A percentile compares a stretch with the other conserved stretches of the same genome.
Conservation (phyloP, 2,797 vertebrate genomes). For the Acanthiza pusilla region DNA sequence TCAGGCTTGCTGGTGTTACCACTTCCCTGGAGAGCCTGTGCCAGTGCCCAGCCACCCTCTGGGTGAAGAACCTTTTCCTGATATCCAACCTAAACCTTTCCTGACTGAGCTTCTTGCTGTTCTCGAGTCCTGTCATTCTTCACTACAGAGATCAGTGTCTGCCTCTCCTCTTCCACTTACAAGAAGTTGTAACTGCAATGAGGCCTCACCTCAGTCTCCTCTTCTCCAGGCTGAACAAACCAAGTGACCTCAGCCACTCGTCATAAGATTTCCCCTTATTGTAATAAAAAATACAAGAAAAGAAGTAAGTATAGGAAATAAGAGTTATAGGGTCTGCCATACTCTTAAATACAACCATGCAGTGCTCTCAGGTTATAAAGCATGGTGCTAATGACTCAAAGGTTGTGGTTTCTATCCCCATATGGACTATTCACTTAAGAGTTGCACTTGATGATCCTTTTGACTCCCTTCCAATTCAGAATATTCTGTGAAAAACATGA, state of each 20-base stretch:
- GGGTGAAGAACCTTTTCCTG: neutral
- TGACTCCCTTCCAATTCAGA: neutral
- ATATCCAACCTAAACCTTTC: neutral
- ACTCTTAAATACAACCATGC: neutral
- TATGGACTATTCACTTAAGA: neutral
- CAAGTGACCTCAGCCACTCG: neutral
- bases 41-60: neutral
- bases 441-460: neutral
- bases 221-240: neutral
- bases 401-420: accelerated
- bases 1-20: neutral
- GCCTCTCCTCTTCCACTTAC: neutral
- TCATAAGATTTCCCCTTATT: neutral
- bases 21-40: neutral
- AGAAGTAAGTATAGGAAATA: neutral
- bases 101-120: accelerated
- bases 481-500: neutral
- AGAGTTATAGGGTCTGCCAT: neutral
- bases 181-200: neutral
- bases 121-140: neutral
- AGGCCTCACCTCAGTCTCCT: neutral
- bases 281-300: neutral
- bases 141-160: neutral
- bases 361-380: neutral
- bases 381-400: neutral